Percentiles rank a stretch among this genome's conserved stretches.
Evolutionary conservation across 2,113 vertebrate species (phyloP).

Genomic region (Petroica traversi): DNA sequence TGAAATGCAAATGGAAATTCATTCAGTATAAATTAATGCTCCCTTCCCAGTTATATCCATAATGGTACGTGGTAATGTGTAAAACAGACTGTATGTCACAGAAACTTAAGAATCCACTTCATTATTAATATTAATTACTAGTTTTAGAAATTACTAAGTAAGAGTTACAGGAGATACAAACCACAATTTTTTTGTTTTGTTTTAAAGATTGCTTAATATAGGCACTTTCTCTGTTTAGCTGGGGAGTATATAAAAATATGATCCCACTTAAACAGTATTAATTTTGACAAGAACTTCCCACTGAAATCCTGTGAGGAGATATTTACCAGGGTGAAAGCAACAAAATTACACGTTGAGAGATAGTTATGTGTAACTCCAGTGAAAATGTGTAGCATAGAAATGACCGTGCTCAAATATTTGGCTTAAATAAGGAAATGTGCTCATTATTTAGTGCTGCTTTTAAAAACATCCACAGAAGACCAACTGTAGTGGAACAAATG

Average conservation of each 20-base stretch:
- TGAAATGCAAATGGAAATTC: neutral
- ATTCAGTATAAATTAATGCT: neutral
- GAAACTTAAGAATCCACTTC: neutral
- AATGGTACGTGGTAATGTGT: neutral
- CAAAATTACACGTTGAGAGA: neutral
- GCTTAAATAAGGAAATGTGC: conserved; percentile 16
- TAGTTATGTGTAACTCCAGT: neutral
- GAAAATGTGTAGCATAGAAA: conserved; percentile 3
- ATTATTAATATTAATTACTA: neutral
- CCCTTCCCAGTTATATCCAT: neutral
- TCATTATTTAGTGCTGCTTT: conserved; percentile 10
- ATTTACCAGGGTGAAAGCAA: neutral
- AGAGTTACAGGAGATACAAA: neutral
- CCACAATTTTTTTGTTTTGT: rapidly evolving
- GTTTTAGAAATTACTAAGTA: neutral
- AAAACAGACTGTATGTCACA: neutral
- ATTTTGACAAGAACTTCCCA: neutral
- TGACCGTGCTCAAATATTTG: neutral
- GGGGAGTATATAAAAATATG: neutral
- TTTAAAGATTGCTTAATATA: neutral
- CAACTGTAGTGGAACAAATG: conserved; percentile 37
- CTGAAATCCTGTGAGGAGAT: neutral
- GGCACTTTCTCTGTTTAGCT: neutral
- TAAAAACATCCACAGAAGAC: conserved; percentile 6
- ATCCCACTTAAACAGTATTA: neutral